These are phyloP conservation scores for Lycopodina hypogea DNA, from an alignment of 37 sponge, comb jelly and placozoan species.

Conservation along the genomic window DNA sequence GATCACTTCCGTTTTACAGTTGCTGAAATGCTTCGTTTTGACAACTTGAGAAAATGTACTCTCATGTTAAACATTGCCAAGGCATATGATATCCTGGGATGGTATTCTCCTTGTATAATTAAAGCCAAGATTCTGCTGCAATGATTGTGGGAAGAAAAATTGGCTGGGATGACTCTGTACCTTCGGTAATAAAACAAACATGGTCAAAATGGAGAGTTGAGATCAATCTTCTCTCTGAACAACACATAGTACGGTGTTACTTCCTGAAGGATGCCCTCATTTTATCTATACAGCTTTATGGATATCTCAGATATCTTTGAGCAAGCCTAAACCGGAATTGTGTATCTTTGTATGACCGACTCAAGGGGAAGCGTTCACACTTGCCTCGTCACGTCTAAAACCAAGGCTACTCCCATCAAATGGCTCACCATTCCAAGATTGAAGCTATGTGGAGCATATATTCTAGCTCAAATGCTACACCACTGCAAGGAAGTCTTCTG, in stretches of 20 bases:
- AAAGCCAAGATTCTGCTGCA: conserved; percentile 11
- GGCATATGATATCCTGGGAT: conserved; percentile 32
- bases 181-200: neutral
- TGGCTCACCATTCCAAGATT: conserved; percentile 26
- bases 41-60: conserved; percentile 16
- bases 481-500: conserved; percentile 5
- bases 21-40: neutral
- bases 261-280: too few species aligned
- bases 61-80: conserved; percentile 45
- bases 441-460: conserved; percentile 35
- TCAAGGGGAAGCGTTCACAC: neutral
- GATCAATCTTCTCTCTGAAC: conserved; percentile 1
- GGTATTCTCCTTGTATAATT: conserved; percentile 41
- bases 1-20: conserved; percentile 33
- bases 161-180: conserved; percentile 5
- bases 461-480: conserved; percentile 20
- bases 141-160: neutral
- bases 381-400: conserved; percentile 18
- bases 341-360: conserved; percentile 35
- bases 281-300: too few species aligned
- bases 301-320: too few species aligned
- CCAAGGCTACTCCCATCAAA: conserved; percentile 37
- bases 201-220: conserved; percentile 6
- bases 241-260: too few species aligned
- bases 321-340: conserved; percentile 25